Conservation (phyloP, 30 jellyfish, hydroid and myxozoan genomes). For the Pelagia noctiluca region DNA sequence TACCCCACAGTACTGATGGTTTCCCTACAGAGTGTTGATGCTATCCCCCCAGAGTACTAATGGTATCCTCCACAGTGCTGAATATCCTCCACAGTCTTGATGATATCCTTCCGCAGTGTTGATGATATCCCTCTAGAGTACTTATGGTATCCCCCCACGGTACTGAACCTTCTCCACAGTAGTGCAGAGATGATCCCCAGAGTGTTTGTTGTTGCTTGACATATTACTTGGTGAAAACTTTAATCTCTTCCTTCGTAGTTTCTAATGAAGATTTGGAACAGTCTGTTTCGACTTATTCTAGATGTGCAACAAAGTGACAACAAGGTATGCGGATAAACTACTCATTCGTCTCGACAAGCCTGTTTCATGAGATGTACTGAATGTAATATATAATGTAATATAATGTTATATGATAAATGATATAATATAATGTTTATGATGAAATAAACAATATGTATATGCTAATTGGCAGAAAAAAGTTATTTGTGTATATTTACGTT, state of each 20-base stretch:
- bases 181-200: not conserved
- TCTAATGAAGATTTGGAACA: slow-evolving; percentile 49
- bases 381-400: no score
- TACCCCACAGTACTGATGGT: not conserved
- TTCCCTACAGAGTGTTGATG: not conserved
- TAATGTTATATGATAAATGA: not conserved
- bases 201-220: not conserved
- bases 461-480: no score
- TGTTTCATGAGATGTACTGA: no score
- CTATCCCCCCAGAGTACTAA: not conserved
- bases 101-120: not conserved
- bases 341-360: no score
- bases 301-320: slow-evolving; percentile 67
- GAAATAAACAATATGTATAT: no score
- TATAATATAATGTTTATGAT: not conserved
- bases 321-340: slow-evolving; percentile 64
- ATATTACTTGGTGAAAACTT: no score
- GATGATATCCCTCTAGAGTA: not conserved
- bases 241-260: not conserved
- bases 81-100: not conserved
- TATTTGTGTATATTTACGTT: no score
- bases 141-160: not conserved
- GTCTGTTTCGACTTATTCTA: slow-evolving; percentile 62
- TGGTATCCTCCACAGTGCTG: not conserved
- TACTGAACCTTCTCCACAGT: not conserved